Base-by-base conservation (phyloP, 2,888 invertebrate genomes). In the Caenorhabditis wallacei region DNA sequence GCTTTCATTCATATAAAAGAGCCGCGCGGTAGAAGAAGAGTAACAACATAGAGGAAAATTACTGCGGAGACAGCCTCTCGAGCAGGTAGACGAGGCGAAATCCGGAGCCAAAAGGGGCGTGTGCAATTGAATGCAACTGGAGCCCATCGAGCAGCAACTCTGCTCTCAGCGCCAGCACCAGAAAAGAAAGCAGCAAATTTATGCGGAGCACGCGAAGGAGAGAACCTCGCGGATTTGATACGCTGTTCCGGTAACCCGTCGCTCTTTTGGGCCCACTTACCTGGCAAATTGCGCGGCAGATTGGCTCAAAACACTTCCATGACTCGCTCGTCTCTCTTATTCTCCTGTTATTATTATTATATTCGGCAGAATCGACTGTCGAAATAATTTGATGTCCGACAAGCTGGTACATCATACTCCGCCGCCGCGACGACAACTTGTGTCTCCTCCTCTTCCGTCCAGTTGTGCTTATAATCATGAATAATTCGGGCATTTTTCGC, bases 381-480 rank as follows among this genome's bases (percentile, higher is more conserved):
- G 59, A 54, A 76, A 59, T 75, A 56, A 63, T 48, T 66, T 64
- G 64, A 66, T 75, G 74, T 75, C 46, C 66, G 64, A 56, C 74
- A 43, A 54, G 54, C 54, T 61, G 61, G 43, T 46, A 18, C 53
- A 35, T 72, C 71, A 61, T 48, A 48, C 46, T n/a, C 59, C 61
- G 71, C 61, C 53, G 35, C 30, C 40, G 53, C 54, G 56, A 63
- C 72, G 64, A 54, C 64, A 43, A 63, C 63, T 64, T 54, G 63
- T 74, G 22, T 66, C 66, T 46, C 56, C 22, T 37, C 35, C 66
- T 40, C 54, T 66, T 76, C 48, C 78, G 69, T 53, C 78, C 69
- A 78, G 78, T 69, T 78, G 78, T 78, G 78, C 78, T 78, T 78
- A 78, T 78, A 78, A 69, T 78, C 78, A 78, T 78, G 78, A 78